Conservation (phyloP, 2,888 invertebrate genomes). For the Microchrysa polita region DNA sequence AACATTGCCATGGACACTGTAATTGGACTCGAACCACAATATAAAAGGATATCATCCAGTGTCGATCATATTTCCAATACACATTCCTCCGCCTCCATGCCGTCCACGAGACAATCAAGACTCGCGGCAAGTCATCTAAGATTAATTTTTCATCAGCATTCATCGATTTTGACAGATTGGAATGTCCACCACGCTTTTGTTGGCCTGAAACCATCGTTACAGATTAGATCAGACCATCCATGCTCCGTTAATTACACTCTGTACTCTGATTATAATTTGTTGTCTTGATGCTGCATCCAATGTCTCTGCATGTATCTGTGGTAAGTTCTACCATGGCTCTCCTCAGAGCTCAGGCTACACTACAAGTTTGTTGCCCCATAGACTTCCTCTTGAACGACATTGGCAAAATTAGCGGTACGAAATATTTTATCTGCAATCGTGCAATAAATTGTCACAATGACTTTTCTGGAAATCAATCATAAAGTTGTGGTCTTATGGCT, state of each 20-base stretch:
- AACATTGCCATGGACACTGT: neutral
- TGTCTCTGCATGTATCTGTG: neutral
- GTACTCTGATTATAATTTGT: slow-evolving; percentile 17
- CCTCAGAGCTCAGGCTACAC: no score
- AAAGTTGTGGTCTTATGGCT: no score
- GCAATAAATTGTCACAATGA: slow-evolving; percentile 24
- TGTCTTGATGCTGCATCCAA: neutral
- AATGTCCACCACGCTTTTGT: slow-evolving; percentile 24
- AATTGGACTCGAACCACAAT: neutral
- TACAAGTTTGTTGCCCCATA: neutral
- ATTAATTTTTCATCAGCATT: slow-evolving; percentile 39
- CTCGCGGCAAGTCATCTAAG: slow-evolving; percentile 25
- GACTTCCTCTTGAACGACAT: neutral
- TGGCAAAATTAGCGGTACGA: neutral
- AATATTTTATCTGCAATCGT: slow-evolving; percentile 6
- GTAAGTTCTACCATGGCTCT: neutral
- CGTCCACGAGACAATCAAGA: neutral
- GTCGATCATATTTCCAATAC: slow-evolving; percentile 13
- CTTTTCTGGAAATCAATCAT: slow-evolving; percentile 28
- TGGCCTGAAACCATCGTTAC: slow-evolving; percentile 4
- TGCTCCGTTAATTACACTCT: slow-evolving; percentile 40
- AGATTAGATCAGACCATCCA: slow-evolving; percentile 38
- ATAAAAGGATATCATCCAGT: neutral
- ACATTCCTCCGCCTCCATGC: neutral
- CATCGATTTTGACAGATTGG: slow-evolving; percentile 40